Base-by-base conservation (phyloP, 2,888 invertebrate species). In the Scaptomyza polygonia region DNA sequence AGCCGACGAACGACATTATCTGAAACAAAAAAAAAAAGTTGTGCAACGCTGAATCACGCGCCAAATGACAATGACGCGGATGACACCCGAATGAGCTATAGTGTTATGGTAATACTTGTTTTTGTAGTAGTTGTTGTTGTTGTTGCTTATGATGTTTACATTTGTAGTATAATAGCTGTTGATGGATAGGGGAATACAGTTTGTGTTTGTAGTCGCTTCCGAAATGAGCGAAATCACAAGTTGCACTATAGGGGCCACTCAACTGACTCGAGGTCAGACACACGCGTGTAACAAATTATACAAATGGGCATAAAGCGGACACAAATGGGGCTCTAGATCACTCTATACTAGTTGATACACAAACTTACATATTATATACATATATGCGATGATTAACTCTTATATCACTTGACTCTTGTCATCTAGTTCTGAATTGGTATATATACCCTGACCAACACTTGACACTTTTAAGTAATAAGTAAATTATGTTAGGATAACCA, bases 21-120 rank as follows among this genome's bases (percentile, higher is more conserved):
- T 65, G 42, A 5, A 34, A 48, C 27, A 40, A 52, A 8, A 32
- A 40, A 45, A 12, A 34, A 34, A 62, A 42, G 59, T 82, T 86
- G 86, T 83, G 82, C 83, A 82, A 77, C 65, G 86, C 71, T 82
- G 84, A 86, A 83, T 86, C 86, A 82, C 76, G 85, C 70, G 70
- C 72, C 59, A 54, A 43, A 44, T 45, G 70, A 62, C 18, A 18
- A 30, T 73, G 73, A 75, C 73, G 73, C 75, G 47, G 32, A 55
- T 53, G 39, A 72, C 62, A 48, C 12, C 34, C 39, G 48, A 56
- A 63, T 64, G 67, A 47, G 61, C 58, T 69, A 25, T 16, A 52
- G 32, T 47, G 62, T 75, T 75, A 62, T 70, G 61, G 43, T 42
- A 48, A 57, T 57, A 39, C 49, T 43, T 36, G 34, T 51, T n/a